Conservation (phyloP, 2,797 vertebrate species). For the Cephalopachus bancanus region DNA sequence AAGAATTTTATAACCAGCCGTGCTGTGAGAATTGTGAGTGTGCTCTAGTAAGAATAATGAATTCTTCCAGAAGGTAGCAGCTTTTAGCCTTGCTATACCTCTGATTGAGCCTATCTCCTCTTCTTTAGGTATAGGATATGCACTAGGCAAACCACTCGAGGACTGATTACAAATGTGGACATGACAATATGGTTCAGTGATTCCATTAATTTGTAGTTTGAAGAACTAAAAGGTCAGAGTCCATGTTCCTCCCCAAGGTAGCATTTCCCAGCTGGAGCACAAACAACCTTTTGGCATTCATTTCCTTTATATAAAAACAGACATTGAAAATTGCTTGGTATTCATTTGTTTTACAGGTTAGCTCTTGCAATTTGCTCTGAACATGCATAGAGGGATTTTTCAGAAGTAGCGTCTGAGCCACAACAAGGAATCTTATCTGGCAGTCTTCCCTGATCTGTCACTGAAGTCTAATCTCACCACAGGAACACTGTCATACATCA, state of each 20-base stretch:
- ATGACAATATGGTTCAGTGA: background rate
- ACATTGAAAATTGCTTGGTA: slow-evolving; percentile 33
- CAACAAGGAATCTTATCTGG: slow-evolving; percentile 66
- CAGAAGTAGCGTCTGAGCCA: slow-evolving; percentile 50
- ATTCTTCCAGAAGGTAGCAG: slow-evolving; percentile 17
- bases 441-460: slow-evolving; percentile 66
- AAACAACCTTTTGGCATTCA: slow-evolving; percentile 19
- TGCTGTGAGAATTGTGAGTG: background rate
- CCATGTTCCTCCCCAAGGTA: background rate
- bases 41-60: background rate
- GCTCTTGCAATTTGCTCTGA: slow-evolving; percentile 66
- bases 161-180: background rate
- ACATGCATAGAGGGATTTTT: slow-evolving; percentile 57
- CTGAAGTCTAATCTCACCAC: slow-evolving; percentile 65
- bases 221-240: slow-evolving; percentile 32
- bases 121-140: background rate
- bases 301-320: slow-evolving; percentile 51
- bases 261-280: background rate
- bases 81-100: background rate
- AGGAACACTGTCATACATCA: slow-evolving; percentile 55
- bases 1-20: background rate
- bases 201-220: background rate
- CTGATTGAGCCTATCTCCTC: background rate
- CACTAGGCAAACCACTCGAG: background rate
- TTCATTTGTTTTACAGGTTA: slow-evolving; percentile 70